A percentile compares a stretch with the other conserved stretches of the same genome.
These are phyloP conservation scores for Drosophila trapezifrons DNA, from an alignment of 1,140 invertebrate genomes.

Conservation along the genomic window DNA sequence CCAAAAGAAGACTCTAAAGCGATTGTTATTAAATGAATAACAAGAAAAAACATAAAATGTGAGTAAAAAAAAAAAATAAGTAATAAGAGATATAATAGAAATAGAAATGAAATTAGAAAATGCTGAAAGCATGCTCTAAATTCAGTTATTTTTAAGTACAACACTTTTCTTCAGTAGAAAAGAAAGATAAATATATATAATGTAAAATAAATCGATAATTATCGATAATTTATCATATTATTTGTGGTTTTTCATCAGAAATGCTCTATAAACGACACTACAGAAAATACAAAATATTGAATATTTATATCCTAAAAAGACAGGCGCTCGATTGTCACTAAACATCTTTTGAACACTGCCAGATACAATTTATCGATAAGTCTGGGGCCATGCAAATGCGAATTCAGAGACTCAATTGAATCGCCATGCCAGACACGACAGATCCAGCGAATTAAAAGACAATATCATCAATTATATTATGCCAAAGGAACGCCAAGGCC, in stretches of 20 bases:
- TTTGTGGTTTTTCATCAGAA: too few relatives aligned
- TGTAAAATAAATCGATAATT: not conserved
- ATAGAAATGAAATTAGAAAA: rapidly evolving
- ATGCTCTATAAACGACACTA: not conserved
- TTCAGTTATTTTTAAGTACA: too few relatives aligned
- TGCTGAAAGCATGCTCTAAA: not conserved
- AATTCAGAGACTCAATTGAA: conserved; percentile 52
- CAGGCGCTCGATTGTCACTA: conserved; percentile 17
- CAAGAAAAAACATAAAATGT: not conserved
- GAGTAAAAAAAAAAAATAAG: not conserved
- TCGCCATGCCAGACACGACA: conserved; percentile 61
- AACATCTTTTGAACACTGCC: conserved; percentile 41
- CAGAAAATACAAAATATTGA: not conserved
- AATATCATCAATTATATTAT: conserved; percentile 84
- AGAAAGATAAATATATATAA: too few relatives aligned
- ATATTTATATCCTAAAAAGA: not conserved
- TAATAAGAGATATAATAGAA: too few relatives aligned
- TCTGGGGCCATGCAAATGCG: conserved; percentile 38
- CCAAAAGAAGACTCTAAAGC: not conserved
- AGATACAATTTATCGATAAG: conserved; percentile 46
- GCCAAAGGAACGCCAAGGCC: conserved; percentile 52
- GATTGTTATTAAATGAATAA: not conserved
- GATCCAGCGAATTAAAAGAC: conserved; percentile 82
- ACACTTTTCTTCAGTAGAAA: too few relatives aligned
- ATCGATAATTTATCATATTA: too few relatives aligned